Evolutionary conservation across 2,888 invertebrate species (phyloP).

Genomic region (Chydorus sphaericus): DNA sequence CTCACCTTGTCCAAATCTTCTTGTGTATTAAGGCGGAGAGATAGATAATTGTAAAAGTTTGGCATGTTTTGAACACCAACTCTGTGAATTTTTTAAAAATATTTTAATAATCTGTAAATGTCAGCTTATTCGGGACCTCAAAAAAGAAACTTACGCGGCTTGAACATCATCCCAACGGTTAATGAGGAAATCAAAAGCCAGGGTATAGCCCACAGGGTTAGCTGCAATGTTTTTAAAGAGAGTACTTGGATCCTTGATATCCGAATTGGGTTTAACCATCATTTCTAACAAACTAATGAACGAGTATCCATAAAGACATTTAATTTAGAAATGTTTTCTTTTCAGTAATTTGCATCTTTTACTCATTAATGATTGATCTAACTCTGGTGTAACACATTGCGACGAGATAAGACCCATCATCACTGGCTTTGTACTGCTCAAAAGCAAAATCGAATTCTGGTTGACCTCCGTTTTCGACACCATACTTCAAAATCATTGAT

Average conservation of each 20-base stretch:
- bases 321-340: conserved; percentile 31
- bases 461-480: conserved; percentile 48
- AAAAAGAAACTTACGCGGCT: conserved; percentile 42
- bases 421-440: conserved; percentile 37
- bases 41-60: background rate
- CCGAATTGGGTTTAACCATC: background rate
- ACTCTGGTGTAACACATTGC: conserved; percentile 70
- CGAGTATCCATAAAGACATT: no score
- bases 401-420: conserved; percentile 57
- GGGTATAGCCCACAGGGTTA: conserved; percentile 62
- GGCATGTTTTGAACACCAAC: background rate
- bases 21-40: background rate
- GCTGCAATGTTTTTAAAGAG: conserved; percentile 62
- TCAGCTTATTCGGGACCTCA: conserved; percentile 29
- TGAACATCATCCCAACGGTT: conserved; percentile 57
- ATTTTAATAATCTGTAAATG: background rate
- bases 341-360: no score
- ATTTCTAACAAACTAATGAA: background rate
- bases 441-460: conserved; percentile 1
- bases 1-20: background rate
- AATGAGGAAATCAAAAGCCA: conserved; percentile 61
- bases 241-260: conserved; percentile 24
- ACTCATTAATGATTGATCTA: conserved; percentile 61
- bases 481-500: conserved; percentile 71
- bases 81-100: background rate